These are phyloP conservation scores for Callorhinus ursinus DNA, from an alignment of 2,113 vertebrate genomes.

Conservation along the genomic window DNA sequence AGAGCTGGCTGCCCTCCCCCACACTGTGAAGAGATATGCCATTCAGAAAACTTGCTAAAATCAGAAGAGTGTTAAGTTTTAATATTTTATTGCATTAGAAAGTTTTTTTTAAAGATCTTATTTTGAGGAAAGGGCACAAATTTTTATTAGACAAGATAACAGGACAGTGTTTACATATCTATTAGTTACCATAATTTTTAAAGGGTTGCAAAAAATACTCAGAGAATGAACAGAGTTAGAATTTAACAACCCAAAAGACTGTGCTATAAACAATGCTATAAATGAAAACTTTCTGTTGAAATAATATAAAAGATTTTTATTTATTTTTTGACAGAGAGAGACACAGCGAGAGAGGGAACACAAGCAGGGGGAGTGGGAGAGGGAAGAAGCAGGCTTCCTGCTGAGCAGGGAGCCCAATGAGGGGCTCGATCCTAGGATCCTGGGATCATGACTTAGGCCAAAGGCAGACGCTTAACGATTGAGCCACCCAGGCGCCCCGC, in stretches of 20 bases:
- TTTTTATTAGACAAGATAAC: not conserved
- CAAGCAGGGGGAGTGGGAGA: too few species aligned
- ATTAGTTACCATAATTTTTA: not conserved
- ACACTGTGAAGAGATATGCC: not conserved
- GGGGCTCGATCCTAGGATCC: too few species aligned
- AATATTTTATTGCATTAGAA: not conserved
- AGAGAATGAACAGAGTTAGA: not conserved
- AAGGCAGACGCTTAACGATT: too few species aligned
- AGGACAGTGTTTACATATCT: not conserved
- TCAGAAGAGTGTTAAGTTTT: not conserved
- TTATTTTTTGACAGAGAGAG: too few species aligned
- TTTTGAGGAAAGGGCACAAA: not conserved
- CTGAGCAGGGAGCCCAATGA: too few species aligned
- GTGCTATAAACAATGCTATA: not conserved
- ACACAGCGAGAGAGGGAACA: too few species aligned
- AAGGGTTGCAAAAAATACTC: not conserved
- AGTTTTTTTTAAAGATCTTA: too few species aligned
- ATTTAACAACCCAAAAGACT: not conserved
- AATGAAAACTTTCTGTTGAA: not conserved
- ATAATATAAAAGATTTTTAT: too few species aligned
- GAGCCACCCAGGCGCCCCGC: too few species aligned
- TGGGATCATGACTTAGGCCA: too few species aligned
- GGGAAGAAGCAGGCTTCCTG: too few species aligned
- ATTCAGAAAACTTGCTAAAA: slow-evolving; percentile 28
- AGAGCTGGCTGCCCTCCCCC: not conserved